Conservation (phyloP, 1,140 invertebrate species). For the Pogonomyrmex barbatus region DNA sequence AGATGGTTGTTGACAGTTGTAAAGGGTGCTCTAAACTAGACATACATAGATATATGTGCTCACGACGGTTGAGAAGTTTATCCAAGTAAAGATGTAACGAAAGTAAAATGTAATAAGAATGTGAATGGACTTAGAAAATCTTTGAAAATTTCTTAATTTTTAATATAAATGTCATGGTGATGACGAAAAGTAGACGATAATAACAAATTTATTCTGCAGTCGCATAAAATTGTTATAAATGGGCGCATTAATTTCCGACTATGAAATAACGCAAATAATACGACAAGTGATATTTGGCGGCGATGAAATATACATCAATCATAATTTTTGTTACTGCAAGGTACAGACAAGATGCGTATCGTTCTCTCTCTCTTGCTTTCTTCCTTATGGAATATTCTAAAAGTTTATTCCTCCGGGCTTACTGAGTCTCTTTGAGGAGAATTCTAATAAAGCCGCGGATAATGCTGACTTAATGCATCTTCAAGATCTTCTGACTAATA, state of each 20-base stretch:
- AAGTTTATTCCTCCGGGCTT: slow-evolving; percentile 7
- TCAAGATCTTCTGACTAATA: slow-evolving; percentile 7
- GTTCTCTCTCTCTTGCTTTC: neutral
- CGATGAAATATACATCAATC: neutral
- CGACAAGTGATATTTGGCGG: neutral
- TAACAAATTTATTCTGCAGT: neutral
- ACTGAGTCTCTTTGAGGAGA: slow-evolving; percentile 12
- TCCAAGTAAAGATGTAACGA: neutral
- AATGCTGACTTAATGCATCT: slow-evolving; percentile 26
- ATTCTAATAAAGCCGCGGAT: slow-evolving; percentile 36
- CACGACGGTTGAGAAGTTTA: neutral
- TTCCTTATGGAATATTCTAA: slow-evolving; percentile 27
- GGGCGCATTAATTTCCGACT: neutral
- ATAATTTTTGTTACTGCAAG: neutral
- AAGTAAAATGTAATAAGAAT: neutral
- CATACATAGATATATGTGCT: neutral
- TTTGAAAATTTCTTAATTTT: neutral
- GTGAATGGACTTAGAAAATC: neutral
- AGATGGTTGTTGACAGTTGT: neutral
- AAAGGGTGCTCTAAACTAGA: neutral
- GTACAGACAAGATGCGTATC: neutral
- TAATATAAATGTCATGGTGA: neutral
- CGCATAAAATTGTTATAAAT: neutral
- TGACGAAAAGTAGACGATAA: neutral
- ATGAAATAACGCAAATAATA: slow-evolving; percentile 9